Evolutionary conservation across 2,888 invertebrate genomes (phyloP).

Genomic region (Zygaena filipendulae): DNA sequence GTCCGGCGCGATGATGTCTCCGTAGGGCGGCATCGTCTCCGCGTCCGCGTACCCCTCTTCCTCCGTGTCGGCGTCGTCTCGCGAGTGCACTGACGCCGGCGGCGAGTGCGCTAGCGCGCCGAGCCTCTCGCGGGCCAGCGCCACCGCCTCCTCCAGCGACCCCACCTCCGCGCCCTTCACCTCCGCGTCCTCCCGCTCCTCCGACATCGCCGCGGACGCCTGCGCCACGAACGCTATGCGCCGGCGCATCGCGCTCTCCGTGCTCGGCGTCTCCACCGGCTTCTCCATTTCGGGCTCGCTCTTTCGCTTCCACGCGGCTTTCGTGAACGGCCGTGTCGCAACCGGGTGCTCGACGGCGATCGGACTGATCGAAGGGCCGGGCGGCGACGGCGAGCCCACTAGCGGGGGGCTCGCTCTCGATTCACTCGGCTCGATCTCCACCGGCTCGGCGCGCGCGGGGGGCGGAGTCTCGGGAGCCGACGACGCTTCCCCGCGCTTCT

Average conservation of each 20-base stretch:
- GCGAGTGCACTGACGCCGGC: conserved; percentile 44
- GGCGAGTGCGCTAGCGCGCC: conserved; percentile 36
- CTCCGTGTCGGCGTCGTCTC: conserved; percentile 46
- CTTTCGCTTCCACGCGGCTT: conserved; percentile 61
- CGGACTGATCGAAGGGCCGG: conserved; percentile 36
- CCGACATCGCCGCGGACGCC: conserved; percentile 58
- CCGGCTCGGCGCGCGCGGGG: conserved; percentile 21
- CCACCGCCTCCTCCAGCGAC: conserved; percentile 65
- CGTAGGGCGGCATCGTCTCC: conserved; percentile 62
- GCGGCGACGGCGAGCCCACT: conserved; percentile 18
- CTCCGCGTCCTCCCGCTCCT: conserved; percentile 54
- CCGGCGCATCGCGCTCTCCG: conserved; percentile 52
- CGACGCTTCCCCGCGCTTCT: conserved; percentile 35
- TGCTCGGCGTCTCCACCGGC: conserved; percentile 52
- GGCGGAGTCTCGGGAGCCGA: conserved; percentile 25
- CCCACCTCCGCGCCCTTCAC: conserved; percentile 49
- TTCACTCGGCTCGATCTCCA: conserved; percentile 2
- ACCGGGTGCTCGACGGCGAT: conserved; percentile 57
- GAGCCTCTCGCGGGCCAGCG: conserved; percentile 57
- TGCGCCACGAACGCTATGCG: conserved; percentile 67
- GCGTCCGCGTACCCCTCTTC: conserved; percentile 55
- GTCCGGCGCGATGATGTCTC: conserved; percentile 61
- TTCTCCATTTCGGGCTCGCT: conserved; percentile 48
- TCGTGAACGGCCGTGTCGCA: conserved; percentile 63
- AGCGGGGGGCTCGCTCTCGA: conserved; percentile 1